Evolutionary conservation across 2,797 vertebrate species (phyloP), one percentile per base, ranked within the genome.

Genomic region (Cheirogaleus major): DNA sequence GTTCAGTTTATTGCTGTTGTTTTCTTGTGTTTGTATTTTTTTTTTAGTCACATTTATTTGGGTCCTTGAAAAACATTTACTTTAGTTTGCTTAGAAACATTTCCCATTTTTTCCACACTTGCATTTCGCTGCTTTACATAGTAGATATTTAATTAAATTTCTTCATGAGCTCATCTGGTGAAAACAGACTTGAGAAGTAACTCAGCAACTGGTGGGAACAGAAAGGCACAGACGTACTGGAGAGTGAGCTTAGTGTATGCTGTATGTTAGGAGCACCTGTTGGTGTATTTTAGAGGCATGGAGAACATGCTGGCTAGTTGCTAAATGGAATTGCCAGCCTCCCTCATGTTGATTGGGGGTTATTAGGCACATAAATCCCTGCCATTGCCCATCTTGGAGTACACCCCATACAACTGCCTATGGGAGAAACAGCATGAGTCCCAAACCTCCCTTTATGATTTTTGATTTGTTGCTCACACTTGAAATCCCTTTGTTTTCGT

Each of bases 21-120:
- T 69, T 69, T 25, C 13, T 30, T 70, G 38, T 69, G 13, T 83
- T 83, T 48, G 20, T 50, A 5, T 48, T 25, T 30, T 50, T 50
- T 23, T 0, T 52, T 38, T 3, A 67, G 41, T 32, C n/a, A 48
- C 41, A 48, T 90, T 86, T 73, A 92, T 75, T 89, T 45, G 72
- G 55, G 85, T 89, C 38, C 72, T 72, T 70, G 72, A 30, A 75
- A 67, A 88, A 69, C 48, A 48, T 48, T 84, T 30, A 38, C 63
- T 93, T 84, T 52, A 72, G 35, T 85, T 89, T 95, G 93, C 48
- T 38, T 38, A 65, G 72, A 72, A 73, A 80, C 80, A 41, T 38
- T 57, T 38, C 32, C 45, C 38, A 30, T 79, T 45, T 45, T 63
- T n/a, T 32, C 35, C 82, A 17, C 61, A 75, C 25, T 20, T 41